Percentiles rank a stretch among this genome's conserved stretches.
These are phyloP conservation scores for Scatophagus argus DNA, from an alignment of 2,113 vertebrate genomes.

Conservation along the genomic window DNA sequence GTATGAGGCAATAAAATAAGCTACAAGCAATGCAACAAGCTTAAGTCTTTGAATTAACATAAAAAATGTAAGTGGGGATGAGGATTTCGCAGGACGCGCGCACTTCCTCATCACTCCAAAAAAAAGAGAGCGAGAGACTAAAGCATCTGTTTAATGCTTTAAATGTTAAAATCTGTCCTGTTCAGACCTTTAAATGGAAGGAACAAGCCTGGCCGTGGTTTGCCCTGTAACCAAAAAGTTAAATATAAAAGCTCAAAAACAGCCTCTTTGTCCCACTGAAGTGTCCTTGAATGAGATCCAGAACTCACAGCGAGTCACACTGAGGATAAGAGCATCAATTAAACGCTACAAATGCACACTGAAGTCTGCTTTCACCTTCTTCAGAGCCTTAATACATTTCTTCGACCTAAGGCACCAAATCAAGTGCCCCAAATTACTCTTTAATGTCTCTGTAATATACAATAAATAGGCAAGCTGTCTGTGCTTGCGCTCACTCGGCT, in stretches of 20 bases:
- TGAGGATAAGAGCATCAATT: slow-evolving; percentile 43
- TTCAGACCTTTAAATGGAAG: not conserved
- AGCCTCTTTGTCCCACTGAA: slow-evolving; percentile 16
- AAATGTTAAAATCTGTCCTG: slow-evolving; percentile 9
- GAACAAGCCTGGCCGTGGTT: slow-evolving; percentile 15
- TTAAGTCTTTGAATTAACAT: slow-evolving; percentile 62
- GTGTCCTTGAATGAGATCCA: slow-evolving; percentile 42
- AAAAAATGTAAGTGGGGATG: slow-evolving; percentile 53
- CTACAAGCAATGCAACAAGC: too few relatives aligned
- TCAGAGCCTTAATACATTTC: not conserved
- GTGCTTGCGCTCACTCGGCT: slow-evolving; percentile 6
- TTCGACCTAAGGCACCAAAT: slow-evolving; percentile 8
- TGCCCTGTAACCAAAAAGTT: slow-evolving; percentile 41
- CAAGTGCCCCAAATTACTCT: slow-evolving; percentile 25
- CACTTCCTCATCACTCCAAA: slow-evolving; percentile 19
- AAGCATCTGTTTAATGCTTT: slow-evolving; percentile 48
- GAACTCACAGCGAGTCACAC: slow-evolving; percentile 18
- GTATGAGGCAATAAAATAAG: slow-evolving; percentile 57
- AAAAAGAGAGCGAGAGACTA: slow-evolving; percentile 24
- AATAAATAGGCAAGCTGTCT: slow-evolving; percentile 53
- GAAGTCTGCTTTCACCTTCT: slow-evolving; percentile 16
- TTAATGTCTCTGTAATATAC: slow-evolving; percentile 41
- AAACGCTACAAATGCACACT: slow-evolving; percentile 20
- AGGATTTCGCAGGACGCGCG: slow-evolving; percentile 51
- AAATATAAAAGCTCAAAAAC: slow-evolving; percentile 20